Conservation (phyloP, 64 coral and sea anemone species). For the Montipora capricornis region DNA sequence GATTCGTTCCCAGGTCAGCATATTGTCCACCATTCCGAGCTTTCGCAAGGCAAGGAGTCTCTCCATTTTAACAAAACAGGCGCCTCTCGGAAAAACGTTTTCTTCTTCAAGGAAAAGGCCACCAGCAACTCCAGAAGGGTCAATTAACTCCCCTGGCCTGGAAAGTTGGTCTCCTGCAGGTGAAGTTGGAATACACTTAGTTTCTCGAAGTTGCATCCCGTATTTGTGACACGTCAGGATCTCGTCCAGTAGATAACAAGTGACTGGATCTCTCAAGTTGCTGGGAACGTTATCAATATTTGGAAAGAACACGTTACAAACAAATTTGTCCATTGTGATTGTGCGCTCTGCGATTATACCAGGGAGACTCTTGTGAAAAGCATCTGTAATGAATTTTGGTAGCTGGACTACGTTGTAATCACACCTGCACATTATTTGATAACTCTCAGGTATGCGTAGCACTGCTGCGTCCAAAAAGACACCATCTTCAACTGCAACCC, state of each 20-base stretch:
- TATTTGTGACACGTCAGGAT: slow-evolving; percentile 48
- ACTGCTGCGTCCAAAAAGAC: slow-evolving; percentile 83
- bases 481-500: slow-evolving; percentile 67
- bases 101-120: slow-evolving; percentile 81
- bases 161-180: slow-evolving; percentile 65
- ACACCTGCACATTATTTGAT: slow-evolving; percentile 62
- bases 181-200: slow-evolving; percentile 81
- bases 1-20: slow-evolving; percentile 83
- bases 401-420: slow-evolving; percentile 82
- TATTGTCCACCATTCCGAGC: slow-evolving; percentile 87
- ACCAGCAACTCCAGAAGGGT: slow-evolving; percentile 74
- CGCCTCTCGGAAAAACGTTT: slow-evolving; percentile 83
- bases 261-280: slow-evolving; percentile 71
- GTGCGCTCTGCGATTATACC: slow-evolving; percentile 61
- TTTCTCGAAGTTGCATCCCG: slow-evolving; percentile 45
- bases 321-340: slow-evolving; percentile 82
- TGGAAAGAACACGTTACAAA: slow-evolving; percentile 78
- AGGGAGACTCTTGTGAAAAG: slow-evolving; percentile 61
- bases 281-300: slow-evolving; percentile 63
- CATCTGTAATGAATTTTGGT: slow-evolving; percentile 59
- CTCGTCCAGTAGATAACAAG: slow-evolving; percentile 82
- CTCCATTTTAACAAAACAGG: slow-evolving; percentile 67
- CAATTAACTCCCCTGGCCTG: slow-evolving; percentile 72
- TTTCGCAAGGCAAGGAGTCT: slow-evolving; percentile 82
- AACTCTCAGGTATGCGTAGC: slow-evolving; percentile 54